Evolutionary conservation across 2,888 invertebrate genomes (phyloP).

Genomic region (Drosophila austrosaltans): DNA sequence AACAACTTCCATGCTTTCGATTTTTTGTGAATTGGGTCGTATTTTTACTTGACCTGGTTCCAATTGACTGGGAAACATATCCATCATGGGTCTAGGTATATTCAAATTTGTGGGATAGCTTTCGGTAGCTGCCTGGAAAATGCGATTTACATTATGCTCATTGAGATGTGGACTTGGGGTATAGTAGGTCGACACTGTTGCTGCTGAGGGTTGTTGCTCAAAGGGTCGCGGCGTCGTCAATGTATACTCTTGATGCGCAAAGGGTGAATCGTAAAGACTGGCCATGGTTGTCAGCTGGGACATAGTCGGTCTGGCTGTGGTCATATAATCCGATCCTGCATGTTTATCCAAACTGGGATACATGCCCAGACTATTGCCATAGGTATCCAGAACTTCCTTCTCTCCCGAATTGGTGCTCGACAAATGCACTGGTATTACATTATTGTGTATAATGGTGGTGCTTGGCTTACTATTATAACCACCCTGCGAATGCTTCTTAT

Average conservation of each 20-base stretch:
- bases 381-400: constrained; percentile 78
- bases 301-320: constrained; percentile 64
- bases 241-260: constrained; percentile 58
- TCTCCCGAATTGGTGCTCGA: constrained; percentile 73
- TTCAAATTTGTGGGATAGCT: constrained; percentile 67
- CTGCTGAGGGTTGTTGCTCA: constrained; percentile 66
- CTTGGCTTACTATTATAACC: constrained; percentile 58
- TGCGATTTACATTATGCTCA: constrained; percentile 79
- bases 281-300: constrained; percentile 48
- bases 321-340: constrained; percentile 51
- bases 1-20: constrained; percentile 76
- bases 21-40: constrained; percentile 80
- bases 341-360: constrained; percentile 66
- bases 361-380: constrained; percentile 76
- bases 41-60: constrained; percentile 72
- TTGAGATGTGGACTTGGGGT: constrained; percentile 82
- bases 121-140: constrained; percentile 73
- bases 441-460: constrained; percentile 82
- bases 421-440: constrained; percentile 80
- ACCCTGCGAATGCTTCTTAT: constrained; percentile 47
- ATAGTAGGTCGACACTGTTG: constrained; percentile 73
- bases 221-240: constrained; percentile 65
- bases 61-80: constrained; percentile 67
- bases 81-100: constrained; percentile 54
- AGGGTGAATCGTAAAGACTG: constrained; percentile 61